These are phyloP conservation scores for Heteropelma amictum DNA, from an alignment of 2,888 invertebrate genomes.

Conservation along the genomic window DNA sequence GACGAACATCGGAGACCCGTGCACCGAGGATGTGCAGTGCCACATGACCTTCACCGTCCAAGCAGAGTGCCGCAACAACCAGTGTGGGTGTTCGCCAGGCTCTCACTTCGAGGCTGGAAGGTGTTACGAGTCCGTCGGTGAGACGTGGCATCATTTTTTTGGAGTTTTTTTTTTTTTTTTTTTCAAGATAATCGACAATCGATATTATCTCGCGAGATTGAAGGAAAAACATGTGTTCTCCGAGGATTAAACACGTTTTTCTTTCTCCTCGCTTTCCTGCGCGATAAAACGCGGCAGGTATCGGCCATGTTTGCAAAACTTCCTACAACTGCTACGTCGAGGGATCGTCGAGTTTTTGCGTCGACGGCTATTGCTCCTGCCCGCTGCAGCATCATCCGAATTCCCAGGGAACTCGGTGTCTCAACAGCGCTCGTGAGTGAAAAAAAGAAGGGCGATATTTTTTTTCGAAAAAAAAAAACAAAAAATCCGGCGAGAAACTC, in stretches of 20 bases:
- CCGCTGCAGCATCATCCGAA: conserved; percentile 71
- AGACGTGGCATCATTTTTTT: conserved; percentile 42
- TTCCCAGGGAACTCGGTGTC: conserved; percentile 68
- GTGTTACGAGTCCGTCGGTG: conserved; percentile 76
- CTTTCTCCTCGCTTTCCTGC: conserved; percentile 15
- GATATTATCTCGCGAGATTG: background rate
- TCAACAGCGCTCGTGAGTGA: conserved; percentile 69
- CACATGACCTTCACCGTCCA: conserved; percentile 71
- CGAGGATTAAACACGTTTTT: background rate
- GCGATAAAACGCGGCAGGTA: no score
- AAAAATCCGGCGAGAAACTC: no score
- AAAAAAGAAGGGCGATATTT: background rate
- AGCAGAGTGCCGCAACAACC: conserved; percentile 72
- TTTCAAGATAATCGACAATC: background rate
- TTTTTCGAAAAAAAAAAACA: background rate
- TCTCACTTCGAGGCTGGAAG: conserved; percentile 72
- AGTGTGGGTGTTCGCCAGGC: conserved; percentile 72
- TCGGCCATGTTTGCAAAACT: conserved; percentile 72
- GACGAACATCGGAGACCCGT: conserved; percentile 70
- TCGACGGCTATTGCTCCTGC: conserved; percentile 72
- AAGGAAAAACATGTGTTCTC: background rate
- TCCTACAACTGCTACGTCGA: conserved; percentile 74
- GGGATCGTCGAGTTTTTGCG: conserved; percentile 69
- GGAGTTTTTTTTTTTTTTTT: no score
- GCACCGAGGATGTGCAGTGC: conserved; percentile 74